phyloP scores from a whole-genome alignment of 2,797 vertebrate genomes.

The Hippopotamyrus pictus region DNA sequence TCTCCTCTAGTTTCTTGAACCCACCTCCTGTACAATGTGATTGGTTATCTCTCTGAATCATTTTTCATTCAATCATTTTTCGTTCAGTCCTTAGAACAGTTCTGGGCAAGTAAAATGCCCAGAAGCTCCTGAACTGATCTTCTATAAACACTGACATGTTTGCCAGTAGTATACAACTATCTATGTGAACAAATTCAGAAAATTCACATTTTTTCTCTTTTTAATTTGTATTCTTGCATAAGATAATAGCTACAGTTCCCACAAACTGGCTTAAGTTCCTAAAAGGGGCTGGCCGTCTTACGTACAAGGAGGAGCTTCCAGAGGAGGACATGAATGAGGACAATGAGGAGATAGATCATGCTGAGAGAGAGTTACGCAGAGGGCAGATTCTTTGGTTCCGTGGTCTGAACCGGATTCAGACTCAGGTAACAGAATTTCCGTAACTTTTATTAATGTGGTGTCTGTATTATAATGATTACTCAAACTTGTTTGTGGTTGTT shows the following conservation, averaged over 20 bases:
- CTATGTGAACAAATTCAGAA: not conserved
- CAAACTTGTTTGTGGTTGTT: not conserved
- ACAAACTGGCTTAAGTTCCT: slow-evolving; percentile 89
- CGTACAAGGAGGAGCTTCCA: slow-evolving; percentile 82
- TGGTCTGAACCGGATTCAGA: slow-evolving; percentile 89
- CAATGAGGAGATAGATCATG: slow-evolving; percentile 87
- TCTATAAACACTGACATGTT: not conserved
- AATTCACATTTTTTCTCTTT: not conserved
- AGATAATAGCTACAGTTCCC: slow-evolving; percentile 87
- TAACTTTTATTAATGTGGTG: not conserved
- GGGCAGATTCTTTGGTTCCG: slow-evolving; percentile 95
- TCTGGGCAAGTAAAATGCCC: not conserved
- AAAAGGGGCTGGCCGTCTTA: slow-evolving; percentile 87
- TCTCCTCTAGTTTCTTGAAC: not conserved
- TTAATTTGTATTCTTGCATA: slow-evolving; percentile 15
- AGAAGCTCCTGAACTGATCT: not conserved
- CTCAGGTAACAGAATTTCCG: slow-evolving; percentile 69
- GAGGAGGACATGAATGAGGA: slow-evolving; percentile 85
- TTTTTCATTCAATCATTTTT: not conserved
- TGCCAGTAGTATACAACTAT: not conserved
- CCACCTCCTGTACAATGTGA: not conserved
- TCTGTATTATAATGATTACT: not conserved
- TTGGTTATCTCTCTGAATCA: not conserved
- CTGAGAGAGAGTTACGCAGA: slow-evolving; percentile 83
- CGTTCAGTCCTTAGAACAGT: not conserved